These are phyloP conservation scores for Clusia tigrina DNA, from an alignment of 2,888 invertebrate genomes.

Conservation along the genomic window DNA sequence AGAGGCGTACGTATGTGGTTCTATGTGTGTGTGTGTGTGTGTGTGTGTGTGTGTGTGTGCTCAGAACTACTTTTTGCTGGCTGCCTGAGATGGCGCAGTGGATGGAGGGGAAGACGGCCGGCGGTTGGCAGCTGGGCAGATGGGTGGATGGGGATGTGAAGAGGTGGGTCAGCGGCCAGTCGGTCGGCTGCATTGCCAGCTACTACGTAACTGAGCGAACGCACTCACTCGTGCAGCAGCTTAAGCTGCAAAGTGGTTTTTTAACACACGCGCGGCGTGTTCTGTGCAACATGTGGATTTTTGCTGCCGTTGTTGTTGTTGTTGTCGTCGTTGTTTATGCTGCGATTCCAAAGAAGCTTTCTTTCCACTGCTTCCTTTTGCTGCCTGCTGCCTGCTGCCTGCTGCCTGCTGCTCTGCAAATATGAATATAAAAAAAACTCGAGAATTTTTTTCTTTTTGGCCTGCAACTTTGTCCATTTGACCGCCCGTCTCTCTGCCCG, in stretches of 20 bases:
- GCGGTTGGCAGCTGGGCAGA: not conserved
- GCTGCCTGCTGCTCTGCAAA: too few relatives aligned
- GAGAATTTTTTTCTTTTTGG: not conserved
- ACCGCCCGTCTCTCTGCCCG: too few relatives aligned
- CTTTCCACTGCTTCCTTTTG: not conserved
- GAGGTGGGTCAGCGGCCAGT: not conserved
- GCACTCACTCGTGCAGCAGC: not conserved
- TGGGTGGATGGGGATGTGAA: constrained; percentile 29
- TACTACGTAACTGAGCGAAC: not conserved
- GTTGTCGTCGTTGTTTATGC: too few relatives aligned
- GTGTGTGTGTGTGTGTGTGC: not conserved
- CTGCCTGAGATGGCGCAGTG: not conserved
- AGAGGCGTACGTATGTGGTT: not conserved
- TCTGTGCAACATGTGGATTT: not conserved
- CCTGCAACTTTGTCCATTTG: not conserved
- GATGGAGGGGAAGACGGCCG: not conserved
- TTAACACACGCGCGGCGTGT: not conserved
- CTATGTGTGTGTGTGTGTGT: not conserved
- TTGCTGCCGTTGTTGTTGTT: too few relatives aligned
- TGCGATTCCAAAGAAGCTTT: too few relatives aligned
- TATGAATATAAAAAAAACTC: not conserved
- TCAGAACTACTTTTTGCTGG: too few relatives aligned
- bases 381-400: too few relatives aligned
- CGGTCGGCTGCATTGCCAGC: not conserved
- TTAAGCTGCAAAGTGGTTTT: constrained; percentile 1